Base-by-base conservation (phyloP, 1,140 invertebrate genomes). In the Hesperophylax magnus region DNA sequence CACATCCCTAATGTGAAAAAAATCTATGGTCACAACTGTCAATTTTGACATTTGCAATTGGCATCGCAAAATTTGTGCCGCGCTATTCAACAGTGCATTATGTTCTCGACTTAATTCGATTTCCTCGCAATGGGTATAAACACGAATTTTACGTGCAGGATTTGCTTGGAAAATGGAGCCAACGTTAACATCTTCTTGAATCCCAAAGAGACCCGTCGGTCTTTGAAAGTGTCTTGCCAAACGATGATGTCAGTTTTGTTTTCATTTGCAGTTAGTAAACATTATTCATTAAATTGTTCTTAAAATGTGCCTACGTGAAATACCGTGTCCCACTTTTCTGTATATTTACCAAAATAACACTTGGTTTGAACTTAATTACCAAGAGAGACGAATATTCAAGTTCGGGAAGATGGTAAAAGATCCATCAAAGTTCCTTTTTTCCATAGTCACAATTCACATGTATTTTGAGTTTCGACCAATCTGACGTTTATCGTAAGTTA, bases 221-320 rank as follows among this genome's bases (percentile, higher is more conserved):
- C 69, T 20, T 18, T 47, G 2, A 72, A 72, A 54, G 52, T 72
- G 0, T 8, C 52, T 22, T 72, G 47, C 39, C 69, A 72, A 2
- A 47, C n/a, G 47, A 72, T 72, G 69, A 72, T 72, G 69, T n/a
- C 34, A 15, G 47, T 27, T 53, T 52, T 72, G 69, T 72, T 72
- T 72, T 54, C 69, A 52, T 53, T 72, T 72, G 39, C 69, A 47
- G 69, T 72, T 53, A 18, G 69, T 67, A 20, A 24, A 47, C 22
- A 53, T 18, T 72, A 0, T n/a, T n/a, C n/a, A n/a, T n/a, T n/a
- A n/a, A n/a, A n/a, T n/a, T n/a, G n/a, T n/a, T n/a, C n/a, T n/a
- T n/a, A n/a, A n/a, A n/a, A n/a, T n/a, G n/a, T n/a, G n/a, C n/a
- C n/a, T n/a, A n/a, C n/a, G n/a, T n/a, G n/a, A n/a, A n/a, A n/a